These are phyloP conservation scores for Heliangelus exortis DNA, from an alignment of 2,797 vertebrate genomes.

Conservation along the genomic window DNA sequence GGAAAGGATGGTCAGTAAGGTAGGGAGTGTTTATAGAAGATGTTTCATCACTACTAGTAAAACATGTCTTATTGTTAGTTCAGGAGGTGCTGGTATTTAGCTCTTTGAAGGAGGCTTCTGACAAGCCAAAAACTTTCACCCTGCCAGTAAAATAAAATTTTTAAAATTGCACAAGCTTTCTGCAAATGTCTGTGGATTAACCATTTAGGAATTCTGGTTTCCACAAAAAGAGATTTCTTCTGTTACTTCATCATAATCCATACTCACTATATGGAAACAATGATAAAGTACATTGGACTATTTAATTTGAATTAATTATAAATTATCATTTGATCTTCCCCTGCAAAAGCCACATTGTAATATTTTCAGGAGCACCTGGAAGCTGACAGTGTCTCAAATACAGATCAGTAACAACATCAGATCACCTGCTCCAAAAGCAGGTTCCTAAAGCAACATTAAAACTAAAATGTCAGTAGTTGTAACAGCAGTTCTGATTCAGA, in stretches of 20 bases:
- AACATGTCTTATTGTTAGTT: slow-evolving; percentile 82
- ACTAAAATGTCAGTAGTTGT: not conserved
- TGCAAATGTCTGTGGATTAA: slow-evolving; percentile 16
- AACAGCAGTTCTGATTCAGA: not conserved
- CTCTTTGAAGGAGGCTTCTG: slow-evolving; percentile 74
- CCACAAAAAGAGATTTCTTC: not conserved
- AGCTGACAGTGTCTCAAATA: not conserved
- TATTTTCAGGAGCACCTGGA: not conserved
- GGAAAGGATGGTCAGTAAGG: slow-evolving; percentile 71
- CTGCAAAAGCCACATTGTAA: not conserved
- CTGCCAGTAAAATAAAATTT: slow-evolving; percentile 47
- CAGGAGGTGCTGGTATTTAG: slow-evolving; percentile 79
- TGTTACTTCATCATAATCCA: not conserved
- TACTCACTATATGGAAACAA: not conserved
- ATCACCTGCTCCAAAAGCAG: not conserved
- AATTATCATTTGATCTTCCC: not conserved
- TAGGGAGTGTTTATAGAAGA: slow-evolving; percentile 83
- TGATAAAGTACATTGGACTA: not conserved
- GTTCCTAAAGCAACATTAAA: not conserved
- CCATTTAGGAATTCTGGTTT: slow-evolving; percentile 51
- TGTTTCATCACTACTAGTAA: slow-evolving; percentile 82
- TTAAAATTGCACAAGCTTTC: not conserved
- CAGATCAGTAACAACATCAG: not conserved
- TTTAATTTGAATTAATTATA: not conserved
- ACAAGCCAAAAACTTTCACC: slow-evolving; percentile 69